Percentiles rank a stretch among this genome's conserved stretches.
Evolutionary conservation across 2,113 vertebrate species (phyloP).

Genomic region (Chrysochloris asiatica): DNA sequence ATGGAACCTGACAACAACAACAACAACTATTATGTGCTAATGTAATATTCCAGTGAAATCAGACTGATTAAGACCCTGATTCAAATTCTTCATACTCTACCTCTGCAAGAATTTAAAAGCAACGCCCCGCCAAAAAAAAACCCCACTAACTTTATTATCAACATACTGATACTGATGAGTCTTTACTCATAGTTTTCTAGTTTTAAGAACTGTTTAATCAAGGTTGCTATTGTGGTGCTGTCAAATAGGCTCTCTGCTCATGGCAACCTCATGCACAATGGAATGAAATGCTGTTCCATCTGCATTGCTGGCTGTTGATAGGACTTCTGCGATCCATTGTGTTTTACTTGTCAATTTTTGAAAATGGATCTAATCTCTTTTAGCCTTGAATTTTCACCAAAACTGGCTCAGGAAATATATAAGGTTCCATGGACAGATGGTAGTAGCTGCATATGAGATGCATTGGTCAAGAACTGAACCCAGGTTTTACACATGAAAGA

Average conservation of each 20-base stretch:
- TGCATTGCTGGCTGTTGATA: background rate
- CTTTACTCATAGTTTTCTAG: background rate
- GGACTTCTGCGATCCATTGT: background rate
- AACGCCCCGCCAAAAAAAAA: background rate
- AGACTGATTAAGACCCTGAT: background rate
- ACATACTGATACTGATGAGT: background rate
- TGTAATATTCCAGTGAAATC: background rate
- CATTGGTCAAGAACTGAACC: background rate
- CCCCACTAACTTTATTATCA: background rate
- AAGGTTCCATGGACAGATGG: background rate
- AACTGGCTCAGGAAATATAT: background rate
- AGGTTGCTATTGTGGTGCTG: background rate
- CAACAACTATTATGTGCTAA: background rate
- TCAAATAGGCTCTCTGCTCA: background rate
- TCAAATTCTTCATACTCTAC: conserved; percentile 19
- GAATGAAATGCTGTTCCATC: background rate
- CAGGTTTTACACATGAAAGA: no score
- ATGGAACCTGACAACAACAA: no score
- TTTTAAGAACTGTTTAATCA: background rate
- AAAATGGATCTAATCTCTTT: background rate
- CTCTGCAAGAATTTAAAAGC: background rate
- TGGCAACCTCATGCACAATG: background rate
- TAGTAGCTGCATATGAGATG: background rate
- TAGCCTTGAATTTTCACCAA: background rate
- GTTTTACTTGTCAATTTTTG: background rate